Conservation (phyloP, 2,113 vertebrate genomes). For the Caranx melampygus region DNA sequence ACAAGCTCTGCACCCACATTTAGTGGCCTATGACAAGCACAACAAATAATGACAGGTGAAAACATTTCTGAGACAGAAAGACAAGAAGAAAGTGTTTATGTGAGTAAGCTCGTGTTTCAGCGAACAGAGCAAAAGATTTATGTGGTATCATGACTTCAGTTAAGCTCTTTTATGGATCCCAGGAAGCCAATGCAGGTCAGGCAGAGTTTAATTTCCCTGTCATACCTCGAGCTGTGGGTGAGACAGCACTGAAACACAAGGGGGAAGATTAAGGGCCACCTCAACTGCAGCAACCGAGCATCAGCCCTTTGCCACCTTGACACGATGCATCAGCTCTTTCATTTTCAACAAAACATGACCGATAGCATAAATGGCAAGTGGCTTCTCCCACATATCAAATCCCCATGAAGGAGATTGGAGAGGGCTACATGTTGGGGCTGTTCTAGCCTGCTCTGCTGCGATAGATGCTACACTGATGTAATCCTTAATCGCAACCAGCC, state of each 20-base stretch:
- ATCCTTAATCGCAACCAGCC: conserved; percentile 60
- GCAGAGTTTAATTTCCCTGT: conserved; percentile 41
- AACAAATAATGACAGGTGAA: background rate
- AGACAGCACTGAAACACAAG: conserved; percentile 23
- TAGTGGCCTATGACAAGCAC: background rate
- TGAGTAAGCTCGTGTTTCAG: conserved; percentile 26
- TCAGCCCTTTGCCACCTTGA: conserved; percentile 29
- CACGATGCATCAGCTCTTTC: conserved; percentile 18
- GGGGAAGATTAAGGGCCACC: conserved; percentile 18
- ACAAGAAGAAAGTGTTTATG: background rate
- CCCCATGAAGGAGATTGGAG: conserved; percentile 24
- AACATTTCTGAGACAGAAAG: conserved; percentile 21
- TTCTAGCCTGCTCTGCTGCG: conserved; percentile 8
- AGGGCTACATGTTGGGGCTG: background rate
- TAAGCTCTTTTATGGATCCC: conserved; percentile 36
- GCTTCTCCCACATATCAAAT: conserved; percentile 44
- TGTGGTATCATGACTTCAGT: conserved; percentile 33
- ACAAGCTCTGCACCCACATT: conserved; percentile 47
- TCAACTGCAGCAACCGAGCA: conserved; percentile 20
- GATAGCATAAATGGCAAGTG: conserved; percentile 28
- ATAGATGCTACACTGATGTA: conserved; percentile 50
- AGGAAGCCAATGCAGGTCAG: conserved; percentile 46
- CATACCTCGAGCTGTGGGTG: conserved; percentile 21
- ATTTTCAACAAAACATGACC: conserved; percentile 35
- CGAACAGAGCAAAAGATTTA: conserved; percentile 13